phyloP scores from a whole-genome alignment of 2,888 invertebrate genomes.

The Latrodectus hesperus region DNA sequence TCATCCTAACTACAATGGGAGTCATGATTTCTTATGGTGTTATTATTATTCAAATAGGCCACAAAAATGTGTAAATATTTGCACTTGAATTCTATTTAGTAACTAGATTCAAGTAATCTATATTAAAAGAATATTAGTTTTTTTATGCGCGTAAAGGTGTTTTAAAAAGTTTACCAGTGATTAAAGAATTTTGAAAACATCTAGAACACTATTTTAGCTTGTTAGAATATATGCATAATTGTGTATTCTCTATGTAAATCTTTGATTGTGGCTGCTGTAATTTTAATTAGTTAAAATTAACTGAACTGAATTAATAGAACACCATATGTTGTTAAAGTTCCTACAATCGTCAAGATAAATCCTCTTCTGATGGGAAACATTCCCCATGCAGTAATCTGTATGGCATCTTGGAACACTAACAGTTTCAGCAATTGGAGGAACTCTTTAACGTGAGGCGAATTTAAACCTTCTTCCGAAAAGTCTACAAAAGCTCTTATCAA shows the following conservation, averaged over 20 bases:
- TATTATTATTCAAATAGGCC: conserved; percentile 57
- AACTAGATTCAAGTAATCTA: no score
- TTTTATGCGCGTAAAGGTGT: no score
- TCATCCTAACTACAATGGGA: conserved; percentile 65
- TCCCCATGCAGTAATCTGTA: conserved; percentile 55
- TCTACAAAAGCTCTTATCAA: conserved; percentile 30
- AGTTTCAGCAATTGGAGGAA: conserved; percentile 49
- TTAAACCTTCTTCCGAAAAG: conserved; percentile 34
- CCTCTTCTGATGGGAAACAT: conserved; percentile 62
- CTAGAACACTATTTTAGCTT: no score
- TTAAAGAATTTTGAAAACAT: no score
- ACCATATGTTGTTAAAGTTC: conserved; percentile 57
- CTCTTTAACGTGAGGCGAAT: conserved; percentile 16
- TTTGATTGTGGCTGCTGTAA: no score
- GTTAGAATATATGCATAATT: no score
- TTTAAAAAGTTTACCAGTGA: no score
- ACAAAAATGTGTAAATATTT: conserved; percentile 16
- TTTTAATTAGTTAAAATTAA: background rate
- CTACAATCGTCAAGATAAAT: conserved; percentile 51
- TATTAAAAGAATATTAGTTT: no score
- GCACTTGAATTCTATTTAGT: background rate
- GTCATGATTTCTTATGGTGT: conserved; percentile 65
- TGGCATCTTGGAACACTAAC: conserved; percentile 31
- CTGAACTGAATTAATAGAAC: conserved; percentile 59
- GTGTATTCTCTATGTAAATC: no score